Percentiles rank a stretch among this genome's conserved stretches.
Conservation (phyloP, 2,888 invertebrate genomes). For the Drosophila mayaguana region DNA sequence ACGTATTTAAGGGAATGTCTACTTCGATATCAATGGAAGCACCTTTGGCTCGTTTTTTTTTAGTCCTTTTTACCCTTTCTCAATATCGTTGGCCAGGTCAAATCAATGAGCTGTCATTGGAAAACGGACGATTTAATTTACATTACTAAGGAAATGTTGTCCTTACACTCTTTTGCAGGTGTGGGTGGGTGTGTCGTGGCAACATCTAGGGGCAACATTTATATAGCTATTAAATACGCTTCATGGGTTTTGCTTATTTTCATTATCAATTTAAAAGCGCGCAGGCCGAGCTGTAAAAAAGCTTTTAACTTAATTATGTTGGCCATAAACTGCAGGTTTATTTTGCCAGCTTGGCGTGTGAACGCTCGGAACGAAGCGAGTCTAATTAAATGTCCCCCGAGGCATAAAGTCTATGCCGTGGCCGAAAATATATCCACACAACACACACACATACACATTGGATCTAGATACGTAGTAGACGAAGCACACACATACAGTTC, state of each 20-base stretch:
- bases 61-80: conserved; percentile 34
- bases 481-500: conserved; percentile 32
- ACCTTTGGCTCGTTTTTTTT: background rate
- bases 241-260: conserved; percentile 72
- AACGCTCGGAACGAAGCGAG: conserved; percentile 56
- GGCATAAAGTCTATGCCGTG: conserved; percentile 51
- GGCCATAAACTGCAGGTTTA: conserved; percentile 80
- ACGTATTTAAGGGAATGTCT: background rate
- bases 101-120: conserved; percentile 61
- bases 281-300: conserved; percentile 66
- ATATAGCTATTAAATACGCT: conserved; percentile 78
- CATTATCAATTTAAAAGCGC: conserved; percentile 76
- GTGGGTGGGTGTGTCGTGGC: conserved; percentile 62
- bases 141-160: conserved; percentile 32
- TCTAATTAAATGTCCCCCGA: conserved; percentile 78
- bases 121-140: conserved; percentile 46
- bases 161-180: conserved; percentile 40
- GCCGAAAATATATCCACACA: conserved; percentile 25
- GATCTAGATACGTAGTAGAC: conserved; percentile 20
- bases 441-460: conserved; percentile 13
- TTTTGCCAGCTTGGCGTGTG: conserved; percentile 72
- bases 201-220: conserved; percentile 57
- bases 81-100: conserved; percentile 42
- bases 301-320: conserved; percentile 81
- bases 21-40: background rate